phyloP scores from a whole-genome alignment of 2,888 invertebrate species.

The Gerris lacustris region DNA sequence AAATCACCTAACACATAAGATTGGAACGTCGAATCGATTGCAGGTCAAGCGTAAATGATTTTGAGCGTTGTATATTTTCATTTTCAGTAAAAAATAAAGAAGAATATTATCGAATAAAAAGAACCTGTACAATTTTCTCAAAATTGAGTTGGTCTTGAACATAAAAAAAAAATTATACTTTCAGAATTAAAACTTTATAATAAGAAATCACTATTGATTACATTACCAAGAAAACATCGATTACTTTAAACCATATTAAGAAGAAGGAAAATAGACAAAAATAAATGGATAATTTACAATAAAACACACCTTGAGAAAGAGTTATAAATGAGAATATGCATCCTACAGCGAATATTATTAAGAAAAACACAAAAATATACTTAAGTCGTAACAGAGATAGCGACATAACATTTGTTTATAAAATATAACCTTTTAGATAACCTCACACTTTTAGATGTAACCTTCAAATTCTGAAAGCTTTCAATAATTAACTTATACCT shows the following conservation, averaged over 20 bases:
- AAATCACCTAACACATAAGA: no score
- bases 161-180: no score
- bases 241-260: not conserved
- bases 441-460: not conserved
- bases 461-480: not conserved
- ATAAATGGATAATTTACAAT: not conserved
- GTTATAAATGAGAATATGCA: constrained; percentile 38
- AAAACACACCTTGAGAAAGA: constrained; percentile 36
- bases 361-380: constrained; percentile 37
- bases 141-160: no score
- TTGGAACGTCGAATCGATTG: no score
- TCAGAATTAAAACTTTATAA: no score
- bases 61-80: no score
- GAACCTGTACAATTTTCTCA: no score
- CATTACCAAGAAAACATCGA: not conserved
- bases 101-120: no score
- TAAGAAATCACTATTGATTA: no score
- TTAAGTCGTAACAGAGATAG: constrained; percentile 15
- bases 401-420: not conserved
- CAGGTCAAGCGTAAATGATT: no score
- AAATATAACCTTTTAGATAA: not conserved
- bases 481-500: no score
- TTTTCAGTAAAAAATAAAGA: no score
- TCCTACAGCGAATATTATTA: constrained; percentile 38
- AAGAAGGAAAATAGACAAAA: not conserved